Evolutionary conservation across 2,797 vertebrate genomes (phyloP), one percentile per base, ranked within the genome.

Genomic region (Esox lucius): DNA sequence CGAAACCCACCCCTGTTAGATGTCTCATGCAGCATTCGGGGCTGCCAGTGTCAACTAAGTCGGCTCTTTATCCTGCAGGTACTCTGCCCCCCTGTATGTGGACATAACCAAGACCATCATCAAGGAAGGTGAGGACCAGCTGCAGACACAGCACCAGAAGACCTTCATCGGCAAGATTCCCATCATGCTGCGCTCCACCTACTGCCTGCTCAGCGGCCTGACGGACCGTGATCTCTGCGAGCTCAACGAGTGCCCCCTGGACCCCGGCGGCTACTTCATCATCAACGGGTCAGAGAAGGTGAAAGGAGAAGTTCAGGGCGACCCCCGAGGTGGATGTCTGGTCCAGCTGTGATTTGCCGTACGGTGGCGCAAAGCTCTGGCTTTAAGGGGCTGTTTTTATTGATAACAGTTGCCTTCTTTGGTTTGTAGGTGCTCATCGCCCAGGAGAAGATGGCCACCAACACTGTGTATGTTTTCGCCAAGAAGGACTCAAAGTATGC

Each of bases 251-350:
- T 99, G 98, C 79, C 97, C 98, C 0, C 94, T 99, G 31, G 98
- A 99, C 87, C 98, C 98, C 0, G 98, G 98, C 8, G 98, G 98
- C 24, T 99, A 99, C 86, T 99, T 99, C 81, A 99, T 99, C 90
- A 99, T 99, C 88, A 99, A 99, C 75, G 97, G 98, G 78, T 99
- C 98, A 1, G 98, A 99, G 91, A 99, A 99, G 96, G 98, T 97
- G 83, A 83, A 65, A 24, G 49, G 5, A 39, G 31, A 17, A 24
- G 51, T n/a, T n/a, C 28, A 13, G 19, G 2, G 65, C 28, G 5
- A n/a, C n/a, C n/a, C 5, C 12, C 0, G 12, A 22, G 39, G 67
- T 19, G 53, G 19, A 24, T 6, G 42, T 46, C 42, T 2, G 11
- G 42, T 8, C 42, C 35, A 39, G 3, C 35, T 1, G 39, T 42